Evolutionary conservation across 2,113 vertebrate species (phyloP).

Genomic region (Amphiprion ocellaris): DNA sequence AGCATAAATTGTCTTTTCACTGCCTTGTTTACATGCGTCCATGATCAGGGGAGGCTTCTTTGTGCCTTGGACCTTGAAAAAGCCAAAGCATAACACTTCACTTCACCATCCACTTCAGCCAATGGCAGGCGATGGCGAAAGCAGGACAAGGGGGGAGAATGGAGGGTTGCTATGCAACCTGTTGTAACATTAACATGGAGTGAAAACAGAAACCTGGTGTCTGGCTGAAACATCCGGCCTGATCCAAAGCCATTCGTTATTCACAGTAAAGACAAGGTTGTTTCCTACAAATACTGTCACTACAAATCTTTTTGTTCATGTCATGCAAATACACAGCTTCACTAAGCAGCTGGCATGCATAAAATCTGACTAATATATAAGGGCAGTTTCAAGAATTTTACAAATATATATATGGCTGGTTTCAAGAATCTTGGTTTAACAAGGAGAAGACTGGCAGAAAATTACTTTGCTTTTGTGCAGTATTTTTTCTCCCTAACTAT

Average conservation of each 20-base stretch:
- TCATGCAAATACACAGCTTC: slow-evolving; percentile 5
- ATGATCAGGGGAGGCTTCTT: slow-evolving; percentile 54
- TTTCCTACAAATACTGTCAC: slow-evolving; percentile 23
- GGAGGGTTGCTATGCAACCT: slow-evolving; percentile 79
- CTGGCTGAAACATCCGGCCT: slow-evolving; percentile 63
- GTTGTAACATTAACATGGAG: slow-evolving; percentile 79
- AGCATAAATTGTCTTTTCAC: slow-evolving; percentile 73
- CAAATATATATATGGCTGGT: too few species aligned
- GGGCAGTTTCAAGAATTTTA: neutral
- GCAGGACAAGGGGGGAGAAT: slow-evolving; percentile 14
- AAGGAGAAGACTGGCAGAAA: neutral
- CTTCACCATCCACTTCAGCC: slow-evolving; percentile 70
- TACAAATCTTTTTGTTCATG: slow-evolving; percentile 11
- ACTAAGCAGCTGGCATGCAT: neutral
- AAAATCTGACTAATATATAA: neutral
- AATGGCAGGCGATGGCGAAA: slow-evolving; percentile 64
- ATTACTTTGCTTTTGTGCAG: neutral
- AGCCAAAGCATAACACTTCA: slow-evolving; percentile 67
- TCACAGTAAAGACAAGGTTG: slow-evolving; percentile 38
- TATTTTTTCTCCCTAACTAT: neutral
- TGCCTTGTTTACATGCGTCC: slow-evolving; percentile 73
- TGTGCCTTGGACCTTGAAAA: slow-evolving; percentile 69
- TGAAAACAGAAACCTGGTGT: slow-evolving; percentile 79
- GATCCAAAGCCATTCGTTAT: slow-evolving; percentile 52
- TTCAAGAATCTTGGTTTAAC: neutral